Conservation (phyloP, 2,797 vertebrate genomes). For the Alca torda region DNA sequence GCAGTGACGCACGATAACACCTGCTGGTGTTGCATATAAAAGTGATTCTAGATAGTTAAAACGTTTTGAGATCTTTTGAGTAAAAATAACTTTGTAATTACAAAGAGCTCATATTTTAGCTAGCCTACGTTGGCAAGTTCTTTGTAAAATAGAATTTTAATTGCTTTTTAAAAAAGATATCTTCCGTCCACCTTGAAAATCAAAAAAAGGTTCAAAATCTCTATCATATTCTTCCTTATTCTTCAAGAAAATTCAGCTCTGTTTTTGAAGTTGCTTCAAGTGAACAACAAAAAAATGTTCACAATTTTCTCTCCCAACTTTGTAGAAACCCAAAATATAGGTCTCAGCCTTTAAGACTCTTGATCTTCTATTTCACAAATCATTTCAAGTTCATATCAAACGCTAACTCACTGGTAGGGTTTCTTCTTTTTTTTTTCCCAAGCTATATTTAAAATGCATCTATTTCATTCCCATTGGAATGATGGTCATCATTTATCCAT, state of each 20-base stretch:
- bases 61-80: neutral
- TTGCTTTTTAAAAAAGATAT: constrained; percentile 32
- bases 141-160: constrained; percentile 61
- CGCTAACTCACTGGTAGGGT: constrained; percentile 13
- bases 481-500: constrained; percentile 68
- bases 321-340: constrained; percentile 44
- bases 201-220: constrained; percentile 49
- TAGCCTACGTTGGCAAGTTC: constrained; percentile 33
- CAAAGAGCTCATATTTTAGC: constrained; percentile 8
- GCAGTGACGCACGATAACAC: neutral
- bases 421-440: neutral
- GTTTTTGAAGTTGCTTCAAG: constrained; percentile 54
- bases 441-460: constrained; percentile 57
- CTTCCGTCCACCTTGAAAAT: constrained; percentile 69
- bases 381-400: constrained; percentile 66
- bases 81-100: neutral
- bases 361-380: constrained; percentile 64
- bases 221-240: constrained; percentile 38
- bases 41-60: neutral
- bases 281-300: neutral
- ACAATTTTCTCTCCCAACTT: constrained; percentile 22
- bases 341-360: constrained; percentile 40
- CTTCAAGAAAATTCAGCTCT: neutral
- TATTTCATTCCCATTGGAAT: constrained; percentile 46
- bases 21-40: neutral